Evolutionary conservation across 2,797 vertebrate genomes (phyloP).

Genomic region (Bufotes viridis): DNA sequence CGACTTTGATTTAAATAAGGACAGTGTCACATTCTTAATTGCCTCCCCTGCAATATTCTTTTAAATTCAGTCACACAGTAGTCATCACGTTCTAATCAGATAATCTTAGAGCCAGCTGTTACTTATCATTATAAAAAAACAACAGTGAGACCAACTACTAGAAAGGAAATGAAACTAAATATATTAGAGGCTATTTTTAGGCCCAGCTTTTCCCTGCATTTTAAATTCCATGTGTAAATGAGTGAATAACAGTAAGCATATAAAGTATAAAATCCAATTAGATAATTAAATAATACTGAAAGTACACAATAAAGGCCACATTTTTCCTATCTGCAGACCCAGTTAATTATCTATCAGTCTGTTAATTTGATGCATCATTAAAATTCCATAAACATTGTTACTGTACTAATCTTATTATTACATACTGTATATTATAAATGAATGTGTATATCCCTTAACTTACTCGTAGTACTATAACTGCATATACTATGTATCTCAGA

Average conservation of each 20-base stretch:
- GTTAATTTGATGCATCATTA: background rate
- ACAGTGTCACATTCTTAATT: constrained; percentile 10
- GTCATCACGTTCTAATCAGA: constrained; percentile 24
- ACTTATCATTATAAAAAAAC: constrained; percentile 21
- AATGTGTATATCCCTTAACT: too few species aligned
- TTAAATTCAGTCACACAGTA: constrained; percentile 34
- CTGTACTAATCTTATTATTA: too few species aligned
- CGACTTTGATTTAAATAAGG: background rate
- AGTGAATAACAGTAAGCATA: background rate
- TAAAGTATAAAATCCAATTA: background rate
- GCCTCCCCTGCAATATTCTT: background rate
- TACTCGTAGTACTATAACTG: too few species aligned
- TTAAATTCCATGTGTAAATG: background rate
- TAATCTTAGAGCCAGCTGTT: constrained; percentile 31
- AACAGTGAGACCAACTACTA: constrained; percentile 5
- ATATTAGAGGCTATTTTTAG: background rate
- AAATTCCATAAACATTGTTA: background rate
- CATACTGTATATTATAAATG: too few species aligned
- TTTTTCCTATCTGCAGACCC: background rate
- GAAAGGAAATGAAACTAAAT: constrained; percentile 12
- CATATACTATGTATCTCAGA: too few species aligned
- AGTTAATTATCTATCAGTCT: background rate
- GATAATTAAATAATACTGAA: background rate
- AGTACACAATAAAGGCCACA: background rate
- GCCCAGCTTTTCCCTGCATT: background rate